These are phyloP conservation scores for Chydorus sphaericus DNA, from an alignment of 2,888 invertebrate species.

Conservation along the genomic window DNA sequence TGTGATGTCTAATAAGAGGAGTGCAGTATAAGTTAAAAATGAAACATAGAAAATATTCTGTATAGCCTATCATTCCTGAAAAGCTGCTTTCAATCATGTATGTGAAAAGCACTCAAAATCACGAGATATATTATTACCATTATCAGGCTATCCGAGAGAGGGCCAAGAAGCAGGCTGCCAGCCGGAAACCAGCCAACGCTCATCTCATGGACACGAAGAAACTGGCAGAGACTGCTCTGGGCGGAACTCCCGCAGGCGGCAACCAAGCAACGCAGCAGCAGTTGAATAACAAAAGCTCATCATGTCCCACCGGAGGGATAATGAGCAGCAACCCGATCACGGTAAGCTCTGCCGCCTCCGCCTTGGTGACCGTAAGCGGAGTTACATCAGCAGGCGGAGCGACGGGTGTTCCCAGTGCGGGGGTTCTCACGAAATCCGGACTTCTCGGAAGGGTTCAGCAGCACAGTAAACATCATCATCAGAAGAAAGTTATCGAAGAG, in stretches of 20 bases:
- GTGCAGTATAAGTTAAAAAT: too few species aligned
- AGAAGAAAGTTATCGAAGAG: constrained; percentile 30
- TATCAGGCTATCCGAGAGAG: constrained; percentile 65
- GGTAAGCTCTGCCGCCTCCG: neutral
- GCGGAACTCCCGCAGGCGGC: constrained; percentile 28
- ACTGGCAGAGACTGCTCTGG: constrained; percentile 52
- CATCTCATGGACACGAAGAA: constrained; percentile 54
- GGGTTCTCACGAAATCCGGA: neutral
- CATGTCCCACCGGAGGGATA: neutral
- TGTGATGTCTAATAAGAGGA: too few species aligned
- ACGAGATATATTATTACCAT: too few species aligned
- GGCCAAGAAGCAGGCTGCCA: constrained; percentile 62
- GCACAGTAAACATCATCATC: neutral
- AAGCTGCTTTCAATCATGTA: too few species aligned
- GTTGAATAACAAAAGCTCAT: neutral
- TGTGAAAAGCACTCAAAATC: too few species aligned
- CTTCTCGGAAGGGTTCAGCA: neutral
- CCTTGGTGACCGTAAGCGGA: neutral
- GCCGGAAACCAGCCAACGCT: neutral
- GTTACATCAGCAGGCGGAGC: too few species aligned
- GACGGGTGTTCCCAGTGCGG: too few species aligned
- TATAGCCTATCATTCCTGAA: too few species aligned
- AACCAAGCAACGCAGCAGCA: neutral
- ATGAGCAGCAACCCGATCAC: neutral
- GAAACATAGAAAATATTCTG: too few species aligned